A percentile compares a stretch with the other conserved stretches of the same genome.
Conservation (phyloP, 2,888 invertebrate species). For the Andrena fulva region DNA sequence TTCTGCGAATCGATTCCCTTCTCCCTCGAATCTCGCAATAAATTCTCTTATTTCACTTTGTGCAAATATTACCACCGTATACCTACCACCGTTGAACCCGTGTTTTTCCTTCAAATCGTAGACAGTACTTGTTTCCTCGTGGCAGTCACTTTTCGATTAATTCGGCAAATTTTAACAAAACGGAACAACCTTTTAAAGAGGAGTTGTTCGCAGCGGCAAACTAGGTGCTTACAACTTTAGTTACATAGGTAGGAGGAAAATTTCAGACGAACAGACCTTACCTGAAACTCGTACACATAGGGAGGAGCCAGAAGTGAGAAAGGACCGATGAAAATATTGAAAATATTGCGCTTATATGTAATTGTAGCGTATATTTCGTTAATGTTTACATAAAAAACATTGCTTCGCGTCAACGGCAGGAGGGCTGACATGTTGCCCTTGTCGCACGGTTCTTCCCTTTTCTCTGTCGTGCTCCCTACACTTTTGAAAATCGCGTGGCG, state of each 20-base stretch:
- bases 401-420: conserved; percentile 62
- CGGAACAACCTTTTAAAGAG: no score
- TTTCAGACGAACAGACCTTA: no score
- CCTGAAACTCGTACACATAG: no score
- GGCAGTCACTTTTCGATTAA: not conserved
- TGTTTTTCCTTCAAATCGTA: not conserved
- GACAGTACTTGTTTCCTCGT: not conserved
- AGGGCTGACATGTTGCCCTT: conserved; percentile 44
- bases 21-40: conserved; percentile 23
- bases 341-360: conserved; percentile 43
- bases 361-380: conserved; percentile 77
- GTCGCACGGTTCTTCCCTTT: conserved; percentile 31
- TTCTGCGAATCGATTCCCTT: conserved; percentile 29
- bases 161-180: no score
- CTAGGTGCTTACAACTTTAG: no score
- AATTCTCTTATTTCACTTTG: conserved; percentile 19
- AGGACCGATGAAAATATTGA: no score
- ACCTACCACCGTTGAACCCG: not conserved
- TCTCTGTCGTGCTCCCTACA: not conserved
- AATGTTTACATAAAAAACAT: conserved; percentile 76
- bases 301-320: not conserved
- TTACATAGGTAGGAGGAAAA: no score
- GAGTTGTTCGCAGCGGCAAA: no score
- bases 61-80: not conserved
- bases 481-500: not conserved